phyloP scores from a whole-genome alignment of 2,797 vertebrate genomes.

The Dendrocincla fuliginosa region DNA sequence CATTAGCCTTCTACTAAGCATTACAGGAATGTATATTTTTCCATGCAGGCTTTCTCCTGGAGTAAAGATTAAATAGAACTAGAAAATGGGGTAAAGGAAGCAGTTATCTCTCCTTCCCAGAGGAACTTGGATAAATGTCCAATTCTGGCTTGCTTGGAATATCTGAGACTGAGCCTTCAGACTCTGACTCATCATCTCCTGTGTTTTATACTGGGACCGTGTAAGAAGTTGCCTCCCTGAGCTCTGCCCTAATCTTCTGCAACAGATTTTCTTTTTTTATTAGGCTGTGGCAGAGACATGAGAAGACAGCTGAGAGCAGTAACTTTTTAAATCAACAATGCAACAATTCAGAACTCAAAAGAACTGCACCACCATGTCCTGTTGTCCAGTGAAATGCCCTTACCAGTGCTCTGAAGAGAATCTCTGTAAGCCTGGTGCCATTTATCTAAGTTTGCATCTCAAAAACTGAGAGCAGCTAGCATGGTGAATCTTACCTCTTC shows the following conservation, averaged over 20 bases:
- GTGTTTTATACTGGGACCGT: background rate
- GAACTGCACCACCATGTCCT: background rate
- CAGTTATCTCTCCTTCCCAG: background rate
- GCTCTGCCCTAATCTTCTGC: background rate
- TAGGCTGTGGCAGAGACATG: background rate
- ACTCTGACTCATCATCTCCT: constrained; percentile 18
- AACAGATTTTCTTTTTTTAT: background rate
- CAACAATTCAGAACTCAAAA: background rate
- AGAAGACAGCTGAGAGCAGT: background rate
- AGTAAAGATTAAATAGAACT: background rate
- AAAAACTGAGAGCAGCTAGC: background rate
- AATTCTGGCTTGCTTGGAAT: background rate
- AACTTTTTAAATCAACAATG: background rate
- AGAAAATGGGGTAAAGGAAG: background rate
- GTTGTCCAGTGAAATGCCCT: background rate
- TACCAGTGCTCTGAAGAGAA: background rate
- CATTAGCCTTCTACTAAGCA: background rate
- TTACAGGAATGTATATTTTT: background rate
- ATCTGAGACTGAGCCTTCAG: background rate
- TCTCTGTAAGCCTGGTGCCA: background rate
- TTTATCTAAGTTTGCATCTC: background rate
- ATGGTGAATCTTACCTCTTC: background rate
- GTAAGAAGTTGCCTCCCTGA: constrained; percentile 8
- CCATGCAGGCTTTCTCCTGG: background rate
- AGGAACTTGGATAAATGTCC: background rate